Conservation (phyloP, 2,888 invertebrate genomes). For the Elgonia sp. region DNA sequence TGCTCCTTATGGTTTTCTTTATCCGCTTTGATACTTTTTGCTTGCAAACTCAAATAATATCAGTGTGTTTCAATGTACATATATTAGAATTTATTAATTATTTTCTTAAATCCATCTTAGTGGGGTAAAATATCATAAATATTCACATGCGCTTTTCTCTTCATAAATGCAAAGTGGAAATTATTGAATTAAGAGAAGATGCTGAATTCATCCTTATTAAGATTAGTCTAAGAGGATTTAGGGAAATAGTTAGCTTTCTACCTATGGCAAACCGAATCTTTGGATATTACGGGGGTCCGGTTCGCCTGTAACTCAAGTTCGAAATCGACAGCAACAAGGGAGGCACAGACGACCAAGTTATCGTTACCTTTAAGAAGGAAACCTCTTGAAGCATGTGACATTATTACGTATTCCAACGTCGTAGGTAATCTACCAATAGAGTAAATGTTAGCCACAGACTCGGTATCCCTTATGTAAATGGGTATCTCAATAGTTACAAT, state of each 20-base stretch:
- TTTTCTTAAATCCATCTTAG: neutral
- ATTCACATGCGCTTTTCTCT: slow-evolving; percentile 43
- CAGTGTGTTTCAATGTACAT: no score
- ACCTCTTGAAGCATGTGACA: slow-evolving; percentile 68
- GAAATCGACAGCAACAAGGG: slow-evolving; percentile 63
- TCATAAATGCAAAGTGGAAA: slow-evolving; percentile 81
- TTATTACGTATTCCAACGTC: slow-evolving; percentile 66
- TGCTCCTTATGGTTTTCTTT: slow-evolving; percentile 52
- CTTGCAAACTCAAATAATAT: slow-evolving; percentile 37
- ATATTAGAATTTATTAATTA: slow-evolving; percentile 27
- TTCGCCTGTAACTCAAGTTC: slow-evolving; percentile 63
- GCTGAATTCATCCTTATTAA: slow-evolving; percentile 83
- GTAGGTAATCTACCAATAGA: slow-evolving; percentile 74
- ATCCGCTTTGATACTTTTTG: slow-evolving; percentile 56
- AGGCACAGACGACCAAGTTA: slow-evolving; percentile 47
- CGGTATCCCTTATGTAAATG: slow-evolving; percentile 84
- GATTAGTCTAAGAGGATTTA: slow-evolving; percentile 84
- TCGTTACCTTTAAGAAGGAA: slow-evolving; percentile 67
- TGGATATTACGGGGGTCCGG: slow-evolving; percentile 55
- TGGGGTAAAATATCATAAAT: slow-evolving; percentile 33
- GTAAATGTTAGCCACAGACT: slow-evolving; percentile 80
- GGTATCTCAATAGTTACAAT: slow-evolving; percentile 84
- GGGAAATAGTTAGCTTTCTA: slow-evolving; percentile 57
- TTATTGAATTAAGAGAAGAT: slow-evolving; percentile 85
- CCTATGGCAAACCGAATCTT: slow-evolving; percentile 59